Evolutionary conservation across 1,140 invertebrate species (phyloP).

Genomic region (Leguminivora glycinivorella): DNA sequence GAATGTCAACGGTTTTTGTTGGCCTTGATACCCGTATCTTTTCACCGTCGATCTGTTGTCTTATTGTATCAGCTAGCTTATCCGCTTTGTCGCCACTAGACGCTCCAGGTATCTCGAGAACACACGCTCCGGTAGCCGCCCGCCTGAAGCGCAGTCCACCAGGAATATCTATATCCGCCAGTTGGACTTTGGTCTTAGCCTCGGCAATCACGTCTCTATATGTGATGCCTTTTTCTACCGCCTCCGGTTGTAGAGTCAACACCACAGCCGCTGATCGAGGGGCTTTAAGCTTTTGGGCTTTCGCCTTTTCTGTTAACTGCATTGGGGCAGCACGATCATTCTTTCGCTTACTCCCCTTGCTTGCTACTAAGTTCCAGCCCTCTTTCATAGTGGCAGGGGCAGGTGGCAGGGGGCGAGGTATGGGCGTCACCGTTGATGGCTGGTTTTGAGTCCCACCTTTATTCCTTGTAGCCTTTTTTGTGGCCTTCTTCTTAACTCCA

Average conservation of each 20-base stretch:
- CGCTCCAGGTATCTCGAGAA: slow-evolving; percentile 29
- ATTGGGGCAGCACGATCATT: background rate
- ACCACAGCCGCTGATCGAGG: slow-evolving; percentile 30
- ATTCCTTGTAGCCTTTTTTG: background rate
- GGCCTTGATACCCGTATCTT: slow-evolving; percentile 31
- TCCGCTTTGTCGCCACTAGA: slow-evolving; percentile 32
- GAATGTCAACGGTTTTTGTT: slow-evolving; percentile 33
- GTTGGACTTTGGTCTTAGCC: background rate
- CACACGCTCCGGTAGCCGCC: slow-evolving; percentile 25
- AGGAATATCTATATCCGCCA: background rate
- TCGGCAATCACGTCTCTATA: background rate
- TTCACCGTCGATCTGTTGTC: background rate
- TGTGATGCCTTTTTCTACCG: background rate
- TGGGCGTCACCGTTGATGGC: background rate
- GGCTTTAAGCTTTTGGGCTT: slow-evolving; percentile 2
- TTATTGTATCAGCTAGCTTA: slow-evolving; percentile 28
- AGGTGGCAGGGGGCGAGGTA: background rate
- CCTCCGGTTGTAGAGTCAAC: slow-evolving; percentile 28
- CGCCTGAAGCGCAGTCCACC: background rate
- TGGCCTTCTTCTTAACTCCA: too few species aligned
- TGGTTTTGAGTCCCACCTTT: background rate
- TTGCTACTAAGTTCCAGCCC: background rate
- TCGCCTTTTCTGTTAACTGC: background rate
- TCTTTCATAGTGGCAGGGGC: background rate
- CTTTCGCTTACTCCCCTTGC: background rate